These are phyloP conservation scores for Saccostrea echinata DNA, from an alignment of 1,140 invertebrate species.

Conservation along the genomic window DNA sequence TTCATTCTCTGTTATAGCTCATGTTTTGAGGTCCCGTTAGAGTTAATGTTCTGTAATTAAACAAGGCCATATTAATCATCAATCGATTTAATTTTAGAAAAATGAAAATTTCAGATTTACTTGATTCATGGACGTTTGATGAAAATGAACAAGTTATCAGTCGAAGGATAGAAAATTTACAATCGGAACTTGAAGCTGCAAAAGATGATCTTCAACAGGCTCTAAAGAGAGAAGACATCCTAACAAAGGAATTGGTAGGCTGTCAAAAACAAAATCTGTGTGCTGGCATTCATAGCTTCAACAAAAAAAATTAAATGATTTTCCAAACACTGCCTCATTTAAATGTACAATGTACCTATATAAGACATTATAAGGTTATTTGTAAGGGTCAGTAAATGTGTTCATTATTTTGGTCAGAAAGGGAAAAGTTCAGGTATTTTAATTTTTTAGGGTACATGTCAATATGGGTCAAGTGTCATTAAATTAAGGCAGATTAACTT, in stretches of 20 bases:
- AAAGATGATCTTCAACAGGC: conserved; percentile 49
- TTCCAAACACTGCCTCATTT: no score
- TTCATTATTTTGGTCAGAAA: no score
- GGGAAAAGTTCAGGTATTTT: no score
- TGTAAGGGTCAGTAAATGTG: no score
- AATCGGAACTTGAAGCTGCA: conserved; percentile 54
- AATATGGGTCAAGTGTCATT: no score
- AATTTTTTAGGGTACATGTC: no score
- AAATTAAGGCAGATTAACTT: no score
- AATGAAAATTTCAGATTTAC: neutral
- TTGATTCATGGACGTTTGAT: conserved; percentile 1
- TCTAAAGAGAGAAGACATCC: conserved; percentile 47
- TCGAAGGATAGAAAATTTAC: conserved; percentile 47
- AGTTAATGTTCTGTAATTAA: neutral
- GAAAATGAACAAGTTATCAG: conserved; percentile 17
- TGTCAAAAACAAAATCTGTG: neutral
- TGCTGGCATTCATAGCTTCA: no score
- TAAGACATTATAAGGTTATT: no score
- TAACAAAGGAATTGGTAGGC: conserved; percentile 53
- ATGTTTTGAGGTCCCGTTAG: neutral
- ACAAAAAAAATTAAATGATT: neutral
- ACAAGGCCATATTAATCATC: neutral
- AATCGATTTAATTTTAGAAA: neutral
- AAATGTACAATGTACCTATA: no score
- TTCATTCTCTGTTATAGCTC: neutral